These are phyloP conservation scores for Xestia xanthographa DNA, from an alignment of 2,888 invertebrate species.

Conservation along the genomic window DNA sequence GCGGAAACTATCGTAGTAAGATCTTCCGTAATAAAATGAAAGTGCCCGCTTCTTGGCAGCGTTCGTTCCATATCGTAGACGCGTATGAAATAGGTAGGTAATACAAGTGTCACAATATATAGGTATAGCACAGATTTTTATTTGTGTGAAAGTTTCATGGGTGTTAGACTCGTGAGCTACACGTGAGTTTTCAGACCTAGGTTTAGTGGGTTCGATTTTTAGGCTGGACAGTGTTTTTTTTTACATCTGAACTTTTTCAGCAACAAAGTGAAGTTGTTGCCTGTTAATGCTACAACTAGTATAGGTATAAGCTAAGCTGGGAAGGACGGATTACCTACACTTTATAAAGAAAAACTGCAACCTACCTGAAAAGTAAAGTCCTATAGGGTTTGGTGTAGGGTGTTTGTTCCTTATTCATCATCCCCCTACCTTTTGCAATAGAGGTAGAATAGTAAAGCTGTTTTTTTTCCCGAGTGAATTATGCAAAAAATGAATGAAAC, in stretches of 20 bases:
- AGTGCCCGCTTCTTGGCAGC: slow-evolving; percentile 37
- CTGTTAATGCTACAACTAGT: neutral
- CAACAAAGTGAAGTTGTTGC: neutral
- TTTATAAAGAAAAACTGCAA: neutral
- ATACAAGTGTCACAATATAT: neutral
- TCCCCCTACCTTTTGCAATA: neutral
- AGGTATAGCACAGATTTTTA: neutral
- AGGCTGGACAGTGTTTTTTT: neutral
- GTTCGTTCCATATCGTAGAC: slow-evolving; percentile 36
- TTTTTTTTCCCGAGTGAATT: neutral
- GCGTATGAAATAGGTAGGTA: slow-evolving; percentile 8
- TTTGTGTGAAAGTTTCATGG: neutral
- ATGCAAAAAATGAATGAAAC: neutral
- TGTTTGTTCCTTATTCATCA: neutral
- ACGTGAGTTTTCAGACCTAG: neutral
- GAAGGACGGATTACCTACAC: neutral
- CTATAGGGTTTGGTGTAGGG: neutral
- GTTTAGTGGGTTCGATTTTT: neutral
- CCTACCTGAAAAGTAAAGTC: neutral
- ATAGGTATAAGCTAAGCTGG: neutral
- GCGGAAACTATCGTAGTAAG: slow-evolving; percentile 55
- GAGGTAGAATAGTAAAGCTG: neutral
- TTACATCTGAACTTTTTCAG: neutral
- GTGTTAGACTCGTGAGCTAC: neutral
- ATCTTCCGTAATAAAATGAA: slow-evolving; percentile 59